Base-by-base conservation (phyloP, 2,113 vertebrate genomes). In the Sorex fumeus region DNA sequence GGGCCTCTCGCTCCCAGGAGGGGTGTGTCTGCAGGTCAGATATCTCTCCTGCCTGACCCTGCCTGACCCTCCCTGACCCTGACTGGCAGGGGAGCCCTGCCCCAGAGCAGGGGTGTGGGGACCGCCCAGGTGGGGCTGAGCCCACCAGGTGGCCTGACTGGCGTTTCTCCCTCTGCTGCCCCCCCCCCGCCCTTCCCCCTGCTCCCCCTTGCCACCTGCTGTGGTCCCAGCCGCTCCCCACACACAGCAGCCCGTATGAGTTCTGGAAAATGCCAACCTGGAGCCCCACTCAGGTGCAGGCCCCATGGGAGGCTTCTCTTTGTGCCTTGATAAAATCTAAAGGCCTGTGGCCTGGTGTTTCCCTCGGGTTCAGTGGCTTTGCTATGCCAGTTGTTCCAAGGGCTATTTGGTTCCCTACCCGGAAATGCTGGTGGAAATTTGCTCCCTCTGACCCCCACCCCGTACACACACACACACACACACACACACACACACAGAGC, bases 221-320 rank as follows among this genome's bases (percentile, higher is more conserved):
- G 2, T 30, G 40, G 36, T 47, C 43, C 27, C 32, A 15, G 43
- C 72, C 0, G 0, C 43, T 66, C 32, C 18, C 72, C 25, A 0
- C 0, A 28, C 60, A 23, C 25, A 67, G 75, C 70, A 81, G 84
- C 40, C 43, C 10, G 81, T 70, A 30, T 53, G 60, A 13, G 60
- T 79, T 95, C 90, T 91, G 84, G 11, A 64, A 95, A 90, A 91
- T 84, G 89, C 93, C 83, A 88, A 32, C 80, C 64, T 78, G 18
- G 30, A 45, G 16, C n/a, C 69, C 11, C 64, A 60, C 57, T 82
- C 89, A 16, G 57, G 70, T 70, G 91, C 66, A 84, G 82, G 43
- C 47, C 84, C 79, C 64, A 19, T 96, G 83, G 28, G 45, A 66
- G 88, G 72, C 87, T 84, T 95, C 83, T 83, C 34, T 36, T 71